These are phyloP conservation scores for Argyresthia albistria DNA, from an alignment of 2,888 invertebrate species.

Conservation along the genomic window DNA sequence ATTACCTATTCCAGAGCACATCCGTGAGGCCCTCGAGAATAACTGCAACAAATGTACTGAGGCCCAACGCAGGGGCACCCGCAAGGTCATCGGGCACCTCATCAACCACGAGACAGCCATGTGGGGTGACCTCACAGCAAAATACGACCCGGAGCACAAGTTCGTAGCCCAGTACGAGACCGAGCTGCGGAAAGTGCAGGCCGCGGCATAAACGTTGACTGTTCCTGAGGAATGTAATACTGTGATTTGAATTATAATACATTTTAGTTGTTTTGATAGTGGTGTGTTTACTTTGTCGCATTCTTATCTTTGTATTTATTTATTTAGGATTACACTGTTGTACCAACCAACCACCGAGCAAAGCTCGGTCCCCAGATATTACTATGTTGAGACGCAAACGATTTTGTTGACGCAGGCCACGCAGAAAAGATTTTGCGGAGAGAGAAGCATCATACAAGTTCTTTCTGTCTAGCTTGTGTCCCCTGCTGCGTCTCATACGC, in stretches of 20 bases:
- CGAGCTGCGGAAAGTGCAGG: constrained; percentile 21
- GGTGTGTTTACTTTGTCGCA: no score
- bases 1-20: constrained; percentile 32
- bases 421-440: no score
- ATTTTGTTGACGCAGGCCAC: no score
- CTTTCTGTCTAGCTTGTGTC: no score
- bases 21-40: constrained; percentile 43
- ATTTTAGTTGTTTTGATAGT: neutral
- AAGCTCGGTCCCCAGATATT: no score
- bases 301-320: no score
- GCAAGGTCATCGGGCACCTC: constrained; percentile 36
- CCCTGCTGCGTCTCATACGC: no score
- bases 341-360: no score
- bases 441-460: no score
- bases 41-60: constrained; percentile 45
- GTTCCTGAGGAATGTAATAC: neutral
- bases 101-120: constrained; percentile 38
- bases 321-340: no score
- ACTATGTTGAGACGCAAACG: no score
- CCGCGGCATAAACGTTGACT: constrained; percentile 7
- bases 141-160: constrained; percentile 32
- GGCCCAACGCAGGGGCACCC: constrained; percentile 27
- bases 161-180: constrained; percentile 24
- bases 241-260: neutral
- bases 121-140: constrained; percentile 31